Evolutionary conservation across 2,888 invertebrate genomes (phyloP), one percentile per base, ranked within the genome.

Genomic region (Epinotia ramella): DNA sequence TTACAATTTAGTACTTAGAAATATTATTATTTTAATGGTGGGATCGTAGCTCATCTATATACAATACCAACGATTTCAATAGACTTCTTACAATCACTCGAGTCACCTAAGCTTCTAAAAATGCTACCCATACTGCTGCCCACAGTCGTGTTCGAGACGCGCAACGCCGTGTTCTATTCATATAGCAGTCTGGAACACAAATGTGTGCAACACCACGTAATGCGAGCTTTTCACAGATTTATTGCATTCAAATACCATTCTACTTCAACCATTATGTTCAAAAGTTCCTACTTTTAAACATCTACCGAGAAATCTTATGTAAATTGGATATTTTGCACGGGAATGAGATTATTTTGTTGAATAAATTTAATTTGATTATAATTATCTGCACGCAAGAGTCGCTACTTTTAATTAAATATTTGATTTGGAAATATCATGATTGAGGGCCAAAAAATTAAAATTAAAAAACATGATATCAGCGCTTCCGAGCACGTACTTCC

Each of bases 1-100:
- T 90, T 91, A 92, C 80, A 87, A 89, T 89, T 90, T 93, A 93
- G 89, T 91, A 91, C 93, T 92, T 92, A 94, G 88, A 92, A 89
- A 91, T 93, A 93, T 76, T 76, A 66, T 72, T 76, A 76, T 91
- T 93, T 88, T 87, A 90, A 93, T 94, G 94, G 94, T 94, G 94
- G 94, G 94, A 93, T 94, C 91, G 89, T 91, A 94, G 89, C 89
- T 94, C 91, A 90, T 91, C 89, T 94, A 94, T 93, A 90, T 93
- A 94, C 92, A 93, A 91, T 91, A 92, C 93, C 92, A 88, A 92
- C 91, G 89, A 89, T 89, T 91, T 90, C 86, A 90, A 88, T 91
- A 91, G 88, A 92, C 90, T 91, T 89, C 90, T 89, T 84, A 91
- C 91, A 91, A 92, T 92, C 93, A 91, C 90, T 91, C 92, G 89